Evolutionary conservation across 2,113 vertebrate genomes (phyloP).

Genomic region (Bambusicola thoracicus): DNA sequence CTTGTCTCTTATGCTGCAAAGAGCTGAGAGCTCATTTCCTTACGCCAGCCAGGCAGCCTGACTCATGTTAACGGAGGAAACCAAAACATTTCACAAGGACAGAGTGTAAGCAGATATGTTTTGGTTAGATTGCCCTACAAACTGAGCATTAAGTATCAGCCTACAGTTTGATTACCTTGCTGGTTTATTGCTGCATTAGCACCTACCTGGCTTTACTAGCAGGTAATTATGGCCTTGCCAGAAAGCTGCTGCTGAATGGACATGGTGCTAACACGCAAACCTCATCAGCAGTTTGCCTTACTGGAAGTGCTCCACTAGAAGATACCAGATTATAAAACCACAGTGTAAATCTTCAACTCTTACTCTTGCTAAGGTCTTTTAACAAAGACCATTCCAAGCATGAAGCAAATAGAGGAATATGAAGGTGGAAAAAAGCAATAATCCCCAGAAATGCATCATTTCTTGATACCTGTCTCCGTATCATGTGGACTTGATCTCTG

Average conservation of each 20-base stretch:
- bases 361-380: neutral
- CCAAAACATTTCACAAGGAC: rapidly evolving
- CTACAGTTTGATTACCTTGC: neutral
- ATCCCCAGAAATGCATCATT: rapidly evolving
- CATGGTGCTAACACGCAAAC: neutral
- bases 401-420: neutral
- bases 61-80: neutral
- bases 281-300: neutral
- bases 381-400: neutral
- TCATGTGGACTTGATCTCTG: neutral
- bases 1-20: neutral
- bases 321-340: neutral
- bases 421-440: neutral
- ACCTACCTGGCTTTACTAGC: neutral
- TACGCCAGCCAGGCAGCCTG: neutral
- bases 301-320: neutral
- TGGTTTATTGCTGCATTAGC: neutral
- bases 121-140: neutral
- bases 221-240: neutral
- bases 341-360: neutral
- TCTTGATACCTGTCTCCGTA: neutral
- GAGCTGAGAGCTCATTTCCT: neutral
- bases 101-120: neutral
- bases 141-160: neutral
- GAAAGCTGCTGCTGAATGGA: neutral